phyloP scores from a whole-genome alignment of 2,113 vertebrate species.

The Cranoglanis bouderius region DNA sequence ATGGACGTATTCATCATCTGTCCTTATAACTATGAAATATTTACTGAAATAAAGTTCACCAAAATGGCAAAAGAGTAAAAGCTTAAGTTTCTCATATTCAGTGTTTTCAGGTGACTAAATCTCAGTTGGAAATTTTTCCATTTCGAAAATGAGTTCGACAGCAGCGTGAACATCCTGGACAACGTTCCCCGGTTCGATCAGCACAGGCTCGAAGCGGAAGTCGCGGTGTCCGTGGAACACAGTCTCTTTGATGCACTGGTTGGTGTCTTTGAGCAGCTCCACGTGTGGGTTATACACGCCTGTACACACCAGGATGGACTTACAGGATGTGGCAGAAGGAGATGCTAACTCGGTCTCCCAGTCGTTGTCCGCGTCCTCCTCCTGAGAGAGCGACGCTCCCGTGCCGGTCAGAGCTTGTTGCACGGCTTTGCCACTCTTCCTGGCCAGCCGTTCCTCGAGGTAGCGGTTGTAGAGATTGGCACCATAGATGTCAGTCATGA shows the following conservation, averaged over 20 bases:
- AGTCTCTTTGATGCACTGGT: conserved; percentile 55
- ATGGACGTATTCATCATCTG: neutral
- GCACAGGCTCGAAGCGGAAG: conserved; percentile 73
- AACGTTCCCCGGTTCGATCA: conserved; percentile 77
- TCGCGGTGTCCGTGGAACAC: conserved; percentile 83
- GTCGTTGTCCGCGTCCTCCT: conserved; percentile 57
- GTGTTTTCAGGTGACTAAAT: conserved; percentile 15
- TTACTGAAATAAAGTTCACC: neutral
- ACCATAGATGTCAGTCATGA: conserved; percentile 88
- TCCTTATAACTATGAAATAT: neutral
- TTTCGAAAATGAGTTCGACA: conserved; percentile 81
- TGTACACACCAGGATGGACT: conserved; percentile 85
- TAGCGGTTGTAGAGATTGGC: conserved; percentile 88
- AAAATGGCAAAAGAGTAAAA: neutral
- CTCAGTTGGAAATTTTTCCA: conserved; percentile 72
- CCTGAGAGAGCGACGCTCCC: conserved; percentile 63
- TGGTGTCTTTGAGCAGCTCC: conserved; percentile 52
- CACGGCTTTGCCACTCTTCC: conserved; percentile 49
- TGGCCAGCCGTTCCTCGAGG: conserved; percentile 69
- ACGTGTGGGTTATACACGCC: conserved; percentile 79
- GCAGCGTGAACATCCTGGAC: conserved; percentile 83
- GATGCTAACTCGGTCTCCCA: conserved; percentile 74
- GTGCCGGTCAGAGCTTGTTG: conserved; percentile 64
- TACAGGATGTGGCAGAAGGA: conserved; percentile 74
- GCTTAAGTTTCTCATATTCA: neutral